phyloP scores from a whole-genome alignment of 2,113 vertebrate genomes.

The Caretta caretta region DNA sequence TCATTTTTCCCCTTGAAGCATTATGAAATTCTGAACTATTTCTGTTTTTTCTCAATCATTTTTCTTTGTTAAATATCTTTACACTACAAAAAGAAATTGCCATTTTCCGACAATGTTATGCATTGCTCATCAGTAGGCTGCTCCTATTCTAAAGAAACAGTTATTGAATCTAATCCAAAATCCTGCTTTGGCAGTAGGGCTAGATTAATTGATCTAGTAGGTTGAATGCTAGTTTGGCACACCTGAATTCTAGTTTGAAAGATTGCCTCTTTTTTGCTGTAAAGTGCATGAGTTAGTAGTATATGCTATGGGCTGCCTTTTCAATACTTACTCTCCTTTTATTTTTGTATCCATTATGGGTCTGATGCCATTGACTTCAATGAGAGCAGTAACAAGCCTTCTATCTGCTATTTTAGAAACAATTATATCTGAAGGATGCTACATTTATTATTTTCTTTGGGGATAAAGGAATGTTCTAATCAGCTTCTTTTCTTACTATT shows the following conservation, averaged over 20 bases:
- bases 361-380: neutral
- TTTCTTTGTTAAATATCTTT: conserved; percentile 4
- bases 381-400: neutral
- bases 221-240: neutral
- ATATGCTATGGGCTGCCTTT: neutral
- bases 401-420: neutral
- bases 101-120: neutral
- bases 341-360: neutral
- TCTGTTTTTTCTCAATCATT: neutral
- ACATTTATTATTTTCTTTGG: neutral
- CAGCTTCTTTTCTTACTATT: neutral
- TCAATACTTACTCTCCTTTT: neutral
- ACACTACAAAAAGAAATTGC: neutral
- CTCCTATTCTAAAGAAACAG: neutral
- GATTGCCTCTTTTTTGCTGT: rapidly evolving
- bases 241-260: neutral
- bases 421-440: neutral
- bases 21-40: neutral
- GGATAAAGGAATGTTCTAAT: neutral
- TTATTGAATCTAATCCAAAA: neutral
- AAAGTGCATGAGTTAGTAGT: neutral
- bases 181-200: neutral
- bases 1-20: neutral
- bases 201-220: neutral
- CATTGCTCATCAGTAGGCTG: neutral